A percentile compares a stretch with the other conserved stretches of the same genome.
Conservation (phyloP, 2,888 invertebrate species). For the Leptinotarsa tumamoca region DNA sequence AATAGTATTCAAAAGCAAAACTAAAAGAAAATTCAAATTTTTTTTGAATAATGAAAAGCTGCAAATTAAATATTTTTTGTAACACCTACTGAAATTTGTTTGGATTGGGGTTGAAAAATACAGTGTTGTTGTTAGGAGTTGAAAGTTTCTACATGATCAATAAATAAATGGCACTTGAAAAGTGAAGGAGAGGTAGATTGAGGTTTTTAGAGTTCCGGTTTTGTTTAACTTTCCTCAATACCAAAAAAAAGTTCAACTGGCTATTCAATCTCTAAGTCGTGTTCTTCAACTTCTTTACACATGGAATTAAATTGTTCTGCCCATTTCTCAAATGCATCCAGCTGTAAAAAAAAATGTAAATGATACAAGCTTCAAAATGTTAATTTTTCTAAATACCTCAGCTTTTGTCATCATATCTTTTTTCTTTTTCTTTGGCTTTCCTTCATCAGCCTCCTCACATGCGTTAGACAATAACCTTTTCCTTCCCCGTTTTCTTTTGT, state of each 20-base stretch:
- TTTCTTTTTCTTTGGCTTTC: constrained; percentile 37
- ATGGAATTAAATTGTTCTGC: constrained; percentile 71
- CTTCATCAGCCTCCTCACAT: constrained; percentile 26
- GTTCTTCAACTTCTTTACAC: constrained; percentile 71
- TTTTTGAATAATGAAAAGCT: too few species aligned
- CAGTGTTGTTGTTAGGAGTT: too few species aligned
- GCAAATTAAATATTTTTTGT: too few species aligned
- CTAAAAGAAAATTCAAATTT: too few species aligned
- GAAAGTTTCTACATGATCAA: too few species aligned
- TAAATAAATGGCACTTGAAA: too few species aligned
- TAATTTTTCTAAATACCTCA: constrained; percentile 33
- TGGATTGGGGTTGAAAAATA: too few species aligned
- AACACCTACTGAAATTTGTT: too few species aligned
- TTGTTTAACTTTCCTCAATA: background rate
- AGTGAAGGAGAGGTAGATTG: too few species aligned
- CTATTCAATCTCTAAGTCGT: constrained; percentile 66
- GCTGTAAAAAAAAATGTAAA: constrained; percentile 51
- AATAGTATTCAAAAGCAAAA: too few species aligned
- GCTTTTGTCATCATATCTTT: constrained; percentile 43
- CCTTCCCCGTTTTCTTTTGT: constrained; percentile 28
- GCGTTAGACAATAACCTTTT: constrained; percentile 27
- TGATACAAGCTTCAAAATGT: background rate
- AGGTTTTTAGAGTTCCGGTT: too few species aligned
- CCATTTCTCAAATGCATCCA: constrained; percentile 70
- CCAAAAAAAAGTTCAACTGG: background rate